Conservation (phyloP, 2,888 invertebrate genomes). For the Anarsia innoxiella region DNA sequence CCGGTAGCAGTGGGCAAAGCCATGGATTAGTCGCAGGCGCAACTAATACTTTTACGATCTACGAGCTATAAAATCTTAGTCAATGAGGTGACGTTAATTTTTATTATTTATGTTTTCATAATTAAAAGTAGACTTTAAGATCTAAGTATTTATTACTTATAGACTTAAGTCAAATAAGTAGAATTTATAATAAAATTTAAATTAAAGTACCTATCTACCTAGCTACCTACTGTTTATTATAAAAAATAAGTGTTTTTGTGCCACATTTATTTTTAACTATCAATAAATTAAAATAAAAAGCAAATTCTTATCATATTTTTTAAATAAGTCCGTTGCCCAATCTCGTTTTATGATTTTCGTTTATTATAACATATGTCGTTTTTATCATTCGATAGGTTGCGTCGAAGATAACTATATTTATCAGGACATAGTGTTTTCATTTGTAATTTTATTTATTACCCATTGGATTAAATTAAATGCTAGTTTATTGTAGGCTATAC, state of each 20-base stretch:
- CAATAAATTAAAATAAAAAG: too few species aligned
- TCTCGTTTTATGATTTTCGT: constrained; percentile 7
- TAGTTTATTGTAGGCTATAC: constrained; percentile 39
- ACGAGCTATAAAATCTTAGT: constrained; percentile 57
- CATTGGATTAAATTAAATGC: constrained; percentile 38
- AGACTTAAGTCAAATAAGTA: too few species aligned
- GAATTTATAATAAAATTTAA: too few species aligned
- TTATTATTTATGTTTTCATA: constrained; percentile 47
- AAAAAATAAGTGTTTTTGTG: too few species aligned
- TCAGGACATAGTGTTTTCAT: constrained; percentile 7
- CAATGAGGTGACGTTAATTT: constrained; percentile 38
- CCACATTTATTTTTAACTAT: too few species aligned
- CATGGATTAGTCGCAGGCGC: constrained; percentile 52
- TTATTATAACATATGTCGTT: constrained; percentile 7
- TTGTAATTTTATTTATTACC: constrained; percentile 24
- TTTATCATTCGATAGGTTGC: constrained; percentile 2
- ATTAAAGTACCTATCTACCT: too few species aligned
- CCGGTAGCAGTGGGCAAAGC: constrained; percentile 41
- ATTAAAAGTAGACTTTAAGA: too few species aligned
- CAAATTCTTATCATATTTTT: constrained; percentile 1
- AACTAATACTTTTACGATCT: constrained; percentile 60
- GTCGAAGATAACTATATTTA: constrained; percentile 2
- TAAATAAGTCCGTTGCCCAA: constrained; percentile 7
- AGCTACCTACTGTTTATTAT: too few species aligned
- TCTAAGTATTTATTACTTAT: too few species aligned